Evolutionary conservation across 1,140 invertebrate species (phyloP), one percentile per base, ranked within the genome.

Genomic region (Pomacea maculata): DNA sequence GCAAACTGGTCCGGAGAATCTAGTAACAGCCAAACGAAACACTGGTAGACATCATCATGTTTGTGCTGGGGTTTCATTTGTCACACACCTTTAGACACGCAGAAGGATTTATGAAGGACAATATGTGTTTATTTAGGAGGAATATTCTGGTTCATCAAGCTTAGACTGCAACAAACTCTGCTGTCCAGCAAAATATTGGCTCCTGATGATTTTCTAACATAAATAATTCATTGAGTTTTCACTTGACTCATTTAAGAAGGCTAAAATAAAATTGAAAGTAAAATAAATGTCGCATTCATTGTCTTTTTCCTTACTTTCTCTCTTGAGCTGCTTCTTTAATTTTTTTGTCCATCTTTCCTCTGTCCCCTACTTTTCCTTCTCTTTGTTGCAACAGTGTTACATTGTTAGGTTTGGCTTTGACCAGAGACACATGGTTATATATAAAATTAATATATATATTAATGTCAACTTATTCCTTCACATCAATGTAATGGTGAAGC

Each of bases 121-220:
- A 12, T 34, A 12, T 1, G 0, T 15, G 21, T 21, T 11, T 17
- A 12, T 11, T 25, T 21, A 14, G 21, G 12, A 17, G 6, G n/a
- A 70, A 70, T 21, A 34, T 34, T 12, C 21, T 21, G 67, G 21
- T 17, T 75, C n/a, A 19, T 34, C 2, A 2, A 11, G 9, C 55
- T 54, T 52, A 29, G 17, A 52, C 34, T 19, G 72, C 19, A 15
- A 29, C n/a, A 2, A 52, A 74, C 45, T 17, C 1, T 17, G 55
- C 12, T 17, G 14, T 25, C 63, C 3, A 61, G 21, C 64, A 54
- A 61, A 21, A n/a, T 25, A 61, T 57, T 75, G 21, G 14, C 55
- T 75, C 74, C 63, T 25, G 21, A 9, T 74, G 34, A 54, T 54
- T 74, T 54, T 74, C 72, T 74, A 34, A 54, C 72, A 54, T 34